A percentile compares a stretch with the other conserved stretches of the same genome.
phyloP scores from a whole-genome alignment of 2,113 vertebrate genomes.

The Dicaeum eximium region DNA sequence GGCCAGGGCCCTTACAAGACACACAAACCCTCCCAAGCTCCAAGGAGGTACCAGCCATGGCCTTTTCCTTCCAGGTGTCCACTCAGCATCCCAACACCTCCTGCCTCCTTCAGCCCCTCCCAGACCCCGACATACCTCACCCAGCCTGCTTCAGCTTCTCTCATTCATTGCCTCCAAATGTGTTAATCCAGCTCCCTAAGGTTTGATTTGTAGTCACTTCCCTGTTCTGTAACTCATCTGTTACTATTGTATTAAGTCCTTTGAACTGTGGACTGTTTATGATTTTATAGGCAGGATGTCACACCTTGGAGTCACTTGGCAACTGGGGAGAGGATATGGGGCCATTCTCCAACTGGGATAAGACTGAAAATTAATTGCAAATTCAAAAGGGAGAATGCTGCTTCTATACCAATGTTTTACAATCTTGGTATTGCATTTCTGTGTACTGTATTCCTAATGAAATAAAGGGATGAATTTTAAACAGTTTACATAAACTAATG shows the following conservation, averaged over 20 bases:
- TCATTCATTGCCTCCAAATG: neutral
- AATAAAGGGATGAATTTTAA: neutral
- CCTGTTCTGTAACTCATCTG: neutral
- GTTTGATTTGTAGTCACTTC: neutral
- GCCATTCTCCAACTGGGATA: neutral
- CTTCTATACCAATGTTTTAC: neutral
- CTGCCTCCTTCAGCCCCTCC: neutral
- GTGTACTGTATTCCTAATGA: neutral
- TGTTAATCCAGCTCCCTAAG: too few species aligned
- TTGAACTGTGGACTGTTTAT: neutral
- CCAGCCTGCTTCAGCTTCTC: neutral
- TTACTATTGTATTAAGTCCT: neutral
- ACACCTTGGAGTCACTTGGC: neutral
- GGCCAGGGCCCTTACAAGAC: neutral
- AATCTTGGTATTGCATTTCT: neutral
- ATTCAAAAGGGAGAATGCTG: neutral
- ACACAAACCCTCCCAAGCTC: neutral
- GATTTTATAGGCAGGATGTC: neutral
- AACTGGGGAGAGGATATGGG: neutral
- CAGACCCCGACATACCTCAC: neutral
- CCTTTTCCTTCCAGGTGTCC: neutral
- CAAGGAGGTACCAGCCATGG: neutral
- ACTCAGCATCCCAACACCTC: neutral
- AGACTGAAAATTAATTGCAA: neutral
- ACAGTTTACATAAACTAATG: neutral